Percentiles rank a stretch among this genome's conserved stretches.
These are phyloP conservation scores for Selenia dentaria DNA, from an alignment of 2,888 invertebrate species.

Conservation along the genomic window DNA sequence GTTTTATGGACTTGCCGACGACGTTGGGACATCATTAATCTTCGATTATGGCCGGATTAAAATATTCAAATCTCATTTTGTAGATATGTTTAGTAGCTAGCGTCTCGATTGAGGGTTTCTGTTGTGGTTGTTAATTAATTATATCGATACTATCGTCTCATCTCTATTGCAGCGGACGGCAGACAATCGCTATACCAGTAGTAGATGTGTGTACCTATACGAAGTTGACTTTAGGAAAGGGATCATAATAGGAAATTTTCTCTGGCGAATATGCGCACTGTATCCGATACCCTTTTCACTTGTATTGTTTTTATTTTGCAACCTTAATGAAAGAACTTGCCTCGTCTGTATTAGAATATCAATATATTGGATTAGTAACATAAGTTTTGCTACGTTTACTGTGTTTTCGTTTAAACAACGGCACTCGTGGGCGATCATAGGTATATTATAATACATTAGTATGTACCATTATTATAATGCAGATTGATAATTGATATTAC, in stretches of 20 bases:
- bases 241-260: constrained; percentile 81
- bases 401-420: too few species aligned
- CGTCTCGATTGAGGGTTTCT: background rate
- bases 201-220: constrained; percentile 48
- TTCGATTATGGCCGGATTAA: constrained; percentile 30
- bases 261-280: constrained; percentile 74
- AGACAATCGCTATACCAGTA: constrained; percentile 73
- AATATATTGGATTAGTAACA: constrained; percentile 64
- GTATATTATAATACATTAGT: too few species aligned
- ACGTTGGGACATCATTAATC: constrained; percentile 35
- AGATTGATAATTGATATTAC: too few species aligned
- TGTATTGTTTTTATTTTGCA: constrained; percentile 82
- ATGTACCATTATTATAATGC: too few species aligned
- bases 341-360: constrained; percentile 73
- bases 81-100: constrained; percentile 25
- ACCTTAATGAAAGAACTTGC: constrained; percentile 82
- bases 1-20: constrained; percentile 35
- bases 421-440: too few species aligned
- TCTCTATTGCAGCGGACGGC: constrained; percentile 49
- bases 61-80: constrained; percentile 37
- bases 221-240: constrained; percentile 76
- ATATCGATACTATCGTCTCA: constrained; percentile 38
- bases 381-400: constrained; percentile 47
- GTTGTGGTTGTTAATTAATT: background rate
- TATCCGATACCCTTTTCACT: constrained; percentile 81